phyloP scores from a whole-genome alignment of 2,113 vertebrate genomes.

The Silurus meridionalis region DNA sequence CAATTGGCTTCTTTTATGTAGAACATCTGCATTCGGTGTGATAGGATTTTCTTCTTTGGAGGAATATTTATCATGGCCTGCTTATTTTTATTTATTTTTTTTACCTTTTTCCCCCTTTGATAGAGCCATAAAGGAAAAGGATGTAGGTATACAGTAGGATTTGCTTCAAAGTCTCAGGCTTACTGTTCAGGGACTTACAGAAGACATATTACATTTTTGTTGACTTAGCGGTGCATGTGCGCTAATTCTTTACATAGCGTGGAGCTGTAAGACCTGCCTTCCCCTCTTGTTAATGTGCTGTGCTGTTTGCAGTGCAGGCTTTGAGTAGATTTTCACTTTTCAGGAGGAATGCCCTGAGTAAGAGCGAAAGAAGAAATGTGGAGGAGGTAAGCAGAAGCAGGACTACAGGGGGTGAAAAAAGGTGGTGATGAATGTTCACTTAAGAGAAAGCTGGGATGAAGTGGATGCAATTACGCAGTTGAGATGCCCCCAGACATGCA shows the following conservation, averaged over 20 bases:
- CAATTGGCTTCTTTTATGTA: constrained; percentile 16
- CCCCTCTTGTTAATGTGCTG: background rate
- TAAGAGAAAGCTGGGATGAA: background rate
- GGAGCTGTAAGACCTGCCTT: background rate
- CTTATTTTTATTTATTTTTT: background rate
- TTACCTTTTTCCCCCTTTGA: constrained; percentile 6
- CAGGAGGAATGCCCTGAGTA: background rate
- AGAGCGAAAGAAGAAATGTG: background rate
- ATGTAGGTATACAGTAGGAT: background rate
- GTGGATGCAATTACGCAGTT: background rate
- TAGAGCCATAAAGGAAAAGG: constrained; percentile 1
- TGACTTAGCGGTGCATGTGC: constrained; percentile 6
- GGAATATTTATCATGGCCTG: constrained; percentile 18
- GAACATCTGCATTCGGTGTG: constrained; percentile 14
- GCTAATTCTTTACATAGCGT: constrained; percentile 6
- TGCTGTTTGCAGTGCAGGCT: constrained; percentile 11
- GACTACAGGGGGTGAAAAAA: background rate
- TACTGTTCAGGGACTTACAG: constrained; percentile 6
- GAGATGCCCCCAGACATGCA: background rate
- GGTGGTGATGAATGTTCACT: background rate
- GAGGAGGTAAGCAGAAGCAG: background rate
- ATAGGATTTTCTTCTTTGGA: background rate
- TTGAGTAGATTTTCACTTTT: constrained; percentile 4
- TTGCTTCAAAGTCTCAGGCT: background rate
- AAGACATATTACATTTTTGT: constrained; percentile 29